Evolutionary conservation across 2,888 invertebrate species (phyloP).

Genomic region (Anoncus sp.): DNA sequence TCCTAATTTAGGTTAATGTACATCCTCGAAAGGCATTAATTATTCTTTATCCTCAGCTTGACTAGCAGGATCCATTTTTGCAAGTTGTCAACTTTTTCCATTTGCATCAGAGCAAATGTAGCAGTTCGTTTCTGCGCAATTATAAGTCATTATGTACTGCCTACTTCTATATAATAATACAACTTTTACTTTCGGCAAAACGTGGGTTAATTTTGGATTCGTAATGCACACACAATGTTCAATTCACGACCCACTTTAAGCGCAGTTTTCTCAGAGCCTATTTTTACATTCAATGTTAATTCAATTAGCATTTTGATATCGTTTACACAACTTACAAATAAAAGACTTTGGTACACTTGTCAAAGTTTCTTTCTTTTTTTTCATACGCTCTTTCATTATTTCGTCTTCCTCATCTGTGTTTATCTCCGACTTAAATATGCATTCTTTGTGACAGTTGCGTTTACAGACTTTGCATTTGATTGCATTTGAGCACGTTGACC

Average conservation of each 20-base stretch:
- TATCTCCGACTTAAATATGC: slow-evolving; percentile 12
- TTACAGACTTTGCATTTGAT: slow-evolving; percentile 32
- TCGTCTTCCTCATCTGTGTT: slow-evolving; percentile 35
- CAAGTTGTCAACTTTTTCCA: too few relatives aligned
- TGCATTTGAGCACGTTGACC: not conserved
- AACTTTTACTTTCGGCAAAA: not conserved
- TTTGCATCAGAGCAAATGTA: too few relatives aligned
- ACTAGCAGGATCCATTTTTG: too few relatives aligned
- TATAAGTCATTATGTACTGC: too few relatives aligned
- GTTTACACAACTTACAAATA: not conserved
- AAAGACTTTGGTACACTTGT: not conserved
- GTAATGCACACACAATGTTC: not conserved
- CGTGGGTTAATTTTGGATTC: not conserved
- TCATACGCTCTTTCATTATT: not conserved
- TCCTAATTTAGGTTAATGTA: too few relatives aligned
- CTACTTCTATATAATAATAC: too few relatives aligned
- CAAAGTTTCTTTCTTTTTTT: not conserved
- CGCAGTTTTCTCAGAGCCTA: too few relatives aligned
- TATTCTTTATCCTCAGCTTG: too few relatives aligned
- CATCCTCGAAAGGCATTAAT: too few relatives aligned
- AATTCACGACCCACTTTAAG: too few relatives aligned
- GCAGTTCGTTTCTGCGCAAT: too few relatives aligned
- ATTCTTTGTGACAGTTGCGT: slow-evolving; percentile 37
- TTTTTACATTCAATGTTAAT: too few relatives aligned
- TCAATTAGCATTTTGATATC: not conserved